phyloP scores from a whole-genome alignment of 2,113 vertebrate species.

The Sinocyclocheilus grahami region DNA sequence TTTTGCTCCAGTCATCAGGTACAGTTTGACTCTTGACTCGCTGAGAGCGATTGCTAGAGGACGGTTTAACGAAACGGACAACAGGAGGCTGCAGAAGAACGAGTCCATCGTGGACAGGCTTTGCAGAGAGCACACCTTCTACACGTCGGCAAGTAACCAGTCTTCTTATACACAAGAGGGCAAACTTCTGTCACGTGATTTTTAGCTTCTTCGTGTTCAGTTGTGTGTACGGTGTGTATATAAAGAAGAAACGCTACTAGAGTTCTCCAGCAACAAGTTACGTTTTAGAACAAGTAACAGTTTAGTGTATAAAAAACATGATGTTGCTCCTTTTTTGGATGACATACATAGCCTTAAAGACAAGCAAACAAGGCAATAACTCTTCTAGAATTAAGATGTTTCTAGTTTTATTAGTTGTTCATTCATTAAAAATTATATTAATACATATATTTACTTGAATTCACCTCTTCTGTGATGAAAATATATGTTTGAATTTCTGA shows the following conservation, averaged over 20 bases:
- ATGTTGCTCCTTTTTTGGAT: no score
- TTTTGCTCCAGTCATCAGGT: slow-evolving; percentile 67
- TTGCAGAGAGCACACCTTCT: slow-evolving; percentile 69
- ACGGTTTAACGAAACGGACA: slow-evolving; percentile 60
- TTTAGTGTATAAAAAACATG: background rate
- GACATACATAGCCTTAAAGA: no score
- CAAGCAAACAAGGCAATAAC: background rate
- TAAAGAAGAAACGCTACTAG: background rate
- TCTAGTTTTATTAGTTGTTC: background rate
- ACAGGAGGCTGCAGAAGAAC: slow-evolving; percentile 61
- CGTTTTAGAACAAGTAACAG: background rate
- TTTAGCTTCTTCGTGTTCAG: no score
- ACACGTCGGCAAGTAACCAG: slow-evolving; percentile 78
- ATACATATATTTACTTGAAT: background rate
- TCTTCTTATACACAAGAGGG: slow-evolving; percentile 33
- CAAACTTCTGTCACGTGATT: no score
- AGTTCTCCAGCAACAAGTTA: background rate
- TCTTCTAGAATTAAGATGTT: background rate
- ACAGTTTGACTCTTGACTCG: slow-evolving; percentile 71
- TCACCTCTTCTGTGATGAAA: background rate
- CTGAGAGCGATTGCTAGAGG: slow-evolving; percentile 71
- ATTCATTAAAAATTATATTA: background rate
- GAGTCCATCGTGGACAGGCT: slow-evolving; percentile 45
- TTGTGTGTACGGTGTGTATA: background rate
- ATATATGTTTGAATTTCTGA: background rate